Base-by-base conservation (phyloP, 2,888 invertebrate species). In the Patella depressa region DNA sequence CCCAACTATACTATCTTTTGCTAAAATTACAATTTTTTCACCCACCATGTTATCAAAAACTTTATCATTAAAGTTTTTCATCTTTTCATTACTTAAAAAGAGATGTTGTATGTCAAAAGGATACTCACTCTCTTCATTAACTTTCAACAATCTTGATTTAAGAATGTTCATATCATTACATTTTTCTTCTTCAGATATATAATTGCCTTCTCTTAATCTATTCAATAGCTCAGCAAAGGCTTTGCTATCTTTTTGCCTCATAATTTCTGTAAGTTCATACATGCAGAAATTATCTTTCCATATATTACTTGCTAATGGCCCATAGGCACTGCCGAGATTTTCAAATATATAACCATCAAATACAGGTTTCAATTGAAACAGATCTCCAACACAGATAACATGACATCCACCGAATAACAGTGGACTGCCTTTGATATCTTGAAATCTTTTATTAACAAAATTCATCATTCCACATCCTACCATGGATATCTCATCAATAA, bases 401-500 rank as follows among this genome's bases (percentile, higher is more conserved):
- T 24, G 24, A 24, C 24, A 24, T 24, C 24, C 24, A 24, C 24
- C 24, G 24, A 24, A 24, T 24, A 24, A 24, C 24, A 24, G 24
- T 24, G 24, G 24, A 24, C 24, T 24, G 24, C 24, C 24, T 24
- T 24, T 24, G 24, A 24, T 24, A 24, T 24, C 24, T 24, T 24
- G 24, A 24, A 24, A 24, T 24, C 82, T 70, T 34, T 77, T 73
- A 70, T 80, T 57, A 2, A 83, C 59, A 73, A 54, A 75, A 71
- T 78, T 74, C 7, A 82, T 73, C 79, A 81, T 79, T 17, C 45
- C 53, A 19, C 15, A 29, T 14, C 83, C 82, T 53, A 82, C 82
- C 82, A 82, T 83, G 7, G 81, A 82, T 29, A 84, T 77, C 76
- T 84, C 82, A 80, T 84, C 82, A 19, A 81, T 80, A n/a, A 83